Evolutionary conservation across 2,888 invertebrate genomes (phyloP).

Genomic region (Apamea monoglypha): DNA sequence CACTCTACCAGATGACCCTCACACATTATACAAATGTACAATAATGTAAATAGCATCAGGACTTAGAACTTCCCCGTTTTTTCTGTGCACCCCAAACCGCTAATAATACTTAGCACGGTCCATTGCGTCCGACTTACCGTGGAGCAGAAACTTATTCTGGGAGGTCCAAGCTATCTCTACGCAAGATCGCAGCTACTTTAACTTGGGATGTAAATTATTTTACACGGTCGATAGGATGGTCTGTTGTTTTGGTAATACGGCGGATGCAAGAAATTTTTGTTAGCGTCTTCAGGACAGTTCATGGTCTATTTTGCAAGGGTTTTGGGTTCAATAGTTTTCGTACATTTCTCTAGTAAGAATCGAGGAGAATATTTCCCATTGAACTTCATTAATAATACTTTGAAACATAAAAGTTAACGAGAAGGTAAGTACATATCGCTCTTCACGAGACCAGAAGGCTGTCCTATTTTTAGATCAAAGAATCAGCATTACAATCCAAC

Average conservation of each 20-base stretch:
- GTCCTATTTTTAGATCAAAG: not conserved
- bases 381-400: not conserved
- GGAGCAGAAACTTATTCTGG: constrained; percentile 64
- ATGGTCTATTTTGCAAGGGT: not conserved
- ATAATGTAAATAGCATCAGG: constrained; percentile 53
- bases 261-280: not conserved
- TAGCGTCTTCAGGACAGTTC: not conserved
- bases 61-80: constrained; percentile 59
- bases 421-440: not conserved
- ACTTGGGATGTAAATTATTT: constrained; percentile 29
- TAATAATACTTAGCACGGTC: constrained; percentile 69
- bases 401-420: not conserved
- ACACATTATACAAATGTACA: constrained; percentile 55
- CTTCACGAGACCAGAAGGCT: not conserved
- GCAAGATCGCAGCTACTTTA: constrained; percentile 38
- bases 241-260: constrained; percentile 22
- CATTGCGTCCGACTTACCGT: constrained; percentile 68
- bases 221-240: constrained; percentile 1
- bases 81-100: constrained; percentile 70
- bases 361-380: not conserved
- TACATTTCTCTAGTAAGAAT: not conserved
- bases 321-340: not conserved
- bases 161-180: constrained; percentile 44
- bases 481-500: not conserved
- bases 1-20: constrained; percentile 46